Evolutionary conservation across 2,888 invertebrate species (phyloP).

Genomic region (Drosophila incognita): DNA sequence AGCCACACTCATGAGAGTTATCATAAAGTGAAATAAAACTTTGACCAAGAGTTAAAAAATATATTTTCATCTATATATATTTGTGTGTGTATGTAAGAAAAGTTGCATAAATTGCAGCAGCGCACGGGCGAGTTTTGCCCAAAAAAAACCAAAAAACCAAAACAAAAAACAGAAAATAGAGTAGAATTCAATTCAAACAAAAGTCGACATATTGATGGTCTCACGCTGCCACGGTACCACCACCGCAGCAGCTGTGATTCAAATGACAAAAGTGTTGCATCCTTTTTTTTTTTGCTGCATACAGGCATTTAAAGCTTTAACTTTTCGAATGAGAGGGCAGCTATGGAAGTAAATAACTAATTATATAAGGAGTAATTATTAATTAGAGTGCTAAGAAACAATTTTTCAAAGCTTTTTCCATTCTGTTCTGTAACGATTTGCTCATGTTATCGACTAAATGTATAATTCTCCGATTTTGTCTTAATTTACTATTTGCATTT

Average conservation of each 20-base stretch:
- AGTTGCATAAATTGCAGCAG: conserved; percentile 66
- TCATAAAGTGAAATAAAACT: conserved; percentile 68
- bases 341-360: not conserved
- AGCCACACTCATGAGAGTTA: conserved; percentile 40
- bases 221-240: conserved; percentile 11
- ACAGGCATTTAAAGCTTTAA: conserved; percentile 37
- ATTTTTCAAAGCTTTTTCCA: not conserved
- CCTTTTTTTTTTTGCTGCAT: not conserved
- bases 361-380: not conserved
- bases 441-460: not conserved
- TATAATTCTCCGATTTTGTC: not conserved
- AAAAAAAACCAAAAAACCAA: conserved; percentile 6
- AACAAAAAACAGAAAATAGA: conserved; percentile 5
- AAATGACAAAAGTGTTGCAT: conserved; percentile 29
- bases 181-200: conserved; percentile 42
- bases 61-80: not conserved
- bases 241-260: conserved; percentile 50
- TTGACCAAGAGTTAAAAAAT: conserved; percentile 57
- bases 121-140: conserved; percentile 26
- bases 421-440: not conserved
- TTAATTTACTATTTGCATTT: not conserved
- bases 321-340: not conserved
- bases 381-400: not conserved
- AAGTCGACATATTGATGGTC: conserved; percentile 66
- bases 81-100: conserved; percentile 25